These are phyloP conservation scores for Rhyzopertha dominica DNA, from an alignment of 1,140 invertebrate genomes.

Conservation along the genomic window DNA sequence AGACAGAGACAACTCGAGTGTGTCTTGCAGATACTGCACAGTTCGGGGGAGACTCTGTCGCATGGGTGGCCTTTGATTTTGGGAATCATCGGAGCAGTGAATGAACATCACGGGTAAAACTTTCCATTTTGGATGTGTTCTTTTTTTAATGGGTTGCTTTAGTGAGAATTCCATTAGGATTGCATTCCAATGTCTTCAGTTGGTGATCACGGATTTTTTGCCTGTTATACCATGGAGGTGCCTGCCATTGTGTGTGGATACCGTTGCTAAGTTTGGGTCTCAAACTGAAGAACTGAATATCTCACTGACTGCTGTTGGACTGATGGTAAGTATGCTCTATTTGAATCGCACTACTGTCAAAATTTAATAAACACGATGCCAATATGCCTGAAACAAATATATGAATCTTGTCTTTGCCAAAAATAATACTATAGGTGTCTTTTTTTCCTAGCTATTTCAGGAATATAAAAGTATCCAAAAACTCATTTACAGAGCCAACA, in stretches of 20 bases:
- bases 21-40: conserved; percentile 87
- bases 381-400: too few species aligned
- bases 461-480: too few species aligned
- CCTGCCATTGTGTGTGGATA: conserved; percentile 86
- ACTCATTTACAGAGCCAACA: too few species aligned
- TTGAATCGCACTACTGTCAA: too few species aligned
- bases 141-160: conserved; percentile 25
- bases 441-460: too few species aligned
- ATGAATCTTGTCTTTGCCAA: too few species aligned
- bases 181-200: conserved; percentile 93
- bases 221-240: conserved; percentile 82
- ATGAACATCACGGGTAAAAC: conserved; percentile 85
- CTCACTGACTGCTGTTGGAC: conserved; percentile 93
- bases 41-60: conserved; percentile 82
- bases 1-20: conserved; percentile 93
- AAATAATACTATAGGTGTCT: too few species aligned
- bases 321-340: conserved; percentile 89
- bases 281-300: conserved; percentile 98
- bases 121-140: conserved; percentile 12
- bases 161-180: conserved; percentile 88
- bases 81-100: conserved; percentile 90
- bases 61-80: conserved; percentile 94
- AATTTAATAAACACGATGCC: too few species aligned
- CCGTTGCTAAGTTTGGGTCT: conserved; percentile 91
- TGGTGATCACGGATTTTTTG: conserved; percentile 95